Percentiles rank a stretch among this genome's conserved stretches.
Evolutionary conservation across 2,888 invertebrate species (phyloP).

Genomic region (Volucella inanis): DNA sequence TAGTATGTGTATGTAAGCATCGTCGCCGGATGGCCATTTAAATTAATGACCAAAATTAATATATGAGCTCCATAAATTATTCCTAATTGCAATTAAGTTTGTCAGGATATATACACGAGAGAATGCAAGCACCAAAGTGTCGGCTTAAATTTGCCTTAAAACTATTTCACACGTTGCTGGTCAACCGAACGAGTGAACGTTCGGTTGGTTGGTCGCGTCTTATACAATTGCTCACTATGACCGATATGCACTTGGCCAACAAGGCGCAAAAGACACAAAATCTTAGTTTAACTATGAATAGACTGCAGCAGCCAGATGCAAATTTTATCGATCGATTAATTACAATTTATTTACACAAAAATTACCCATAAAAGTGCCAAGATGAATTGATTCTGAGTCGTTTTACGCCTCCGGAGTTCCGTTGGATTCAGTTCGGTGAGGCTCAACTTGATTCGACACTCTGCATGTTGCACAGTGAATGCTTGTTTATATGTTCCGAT

Average conservation of each 20-base stretch:
- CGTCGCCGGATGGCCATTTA: slow-evolving; percentile 70
- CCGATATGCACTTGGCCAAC: not conserved
- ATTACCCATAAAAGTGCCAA: slow-evolving; percentile 74
- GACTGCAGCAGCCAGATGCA: slow-evolving; percentile 61
- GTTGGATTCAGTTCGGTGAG: slow-evolving; percentile 33
- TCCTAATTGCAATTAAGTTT: slow-evolving; percentile 75
- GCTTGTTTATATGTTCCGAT: slow-evolving; percentile 43
- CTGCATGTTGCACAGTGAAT: slow-evolving; percentile 20
- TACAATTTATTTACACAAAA: slow-evolving; percentile 75
- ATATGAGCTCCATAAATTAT: slow-evolving; percentile 73
- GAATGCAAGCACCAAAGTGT: slow-evolving; percentile 38
- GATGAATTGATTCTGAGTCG: slow-evolving; percentile 74
- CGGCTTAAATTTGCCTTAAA: slow-evolving; percentile 26
- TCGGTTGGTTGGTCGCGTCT: slow-evolving; percentile 4
- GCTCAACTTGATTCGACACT: slow-evolving; percentile 5
- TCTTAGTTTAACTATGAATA: not conserved
- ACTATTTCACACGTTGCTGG: slow-evolving; percentile 41
- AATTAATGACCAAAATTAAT: slow-evolving; percentile 74
- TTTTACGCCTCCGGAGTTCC: slow-evolving; percentile 68
- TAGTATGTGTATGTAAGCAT: slow-evolving; percentile 2
- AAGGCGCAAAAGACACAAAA: slow-evolving; percentile 19
- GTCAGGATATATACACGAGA: slow-evolving; percentile 51
- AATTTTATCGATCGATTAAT: slow-evolving; percentile 75
- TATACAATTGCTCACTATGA: slow-evolving; percentile 18
- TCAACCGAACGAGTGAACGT: too few species aligned